phyloP scores from a whole-genome alignment of 2,797 vertebrate species.

The Diceros bicornis region DNA sequence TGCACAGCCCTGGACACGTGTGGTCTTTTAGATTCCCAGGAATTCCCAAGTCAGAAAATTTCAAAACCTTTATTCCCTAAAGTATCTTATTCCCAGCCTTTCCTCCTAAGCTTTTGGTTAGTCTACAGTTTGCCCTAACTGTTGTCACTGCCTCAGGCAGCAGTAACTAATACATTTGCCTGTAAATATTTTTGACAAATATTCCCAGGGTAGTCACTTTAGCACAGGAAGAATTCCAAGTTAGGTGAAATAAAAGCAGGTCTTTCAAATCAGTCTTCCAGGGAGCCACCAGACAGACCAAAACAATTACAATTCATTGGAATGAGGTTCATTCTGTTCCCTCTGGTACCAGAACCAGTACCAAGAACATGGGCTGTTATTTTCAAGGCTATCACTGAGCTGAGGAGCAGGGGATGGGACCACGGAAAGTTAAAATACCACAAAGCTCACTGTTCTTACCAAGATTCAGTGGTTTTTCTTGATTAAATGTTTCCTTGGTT shows the following conservation, averaged over 20 bases:
- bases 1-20: background rate
- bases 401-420: background rate
- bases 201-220: background rate
- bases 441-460: background rate
- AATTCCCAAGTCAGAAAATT: background rate
- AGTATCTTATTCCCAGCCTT: background rate
- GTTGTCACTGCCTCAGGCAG: background rate
- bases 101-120: background rate
- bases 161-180: background rate
- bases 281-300: background rate
- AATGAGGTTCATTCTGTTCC: background rate
- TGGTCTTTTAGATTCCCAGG: background rate
- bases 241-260: background rate
- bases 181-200: conserved; percentile 18
- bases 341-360: background rate
- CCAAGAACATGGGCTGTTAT: background rate
- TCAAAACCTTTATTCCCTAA: conserved; percentile 49
- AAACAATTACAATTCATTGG: conserved; percentile 45
- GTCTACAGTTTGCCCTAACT: background rate
- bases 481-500: background rate
- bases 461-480: background rate
- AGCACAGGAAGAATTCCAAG: background rate
- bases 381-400: background rate
- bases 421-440: background rate
- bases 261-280: background rate